Percentiles rank a stretch among this genome's conserved stretches.
These are phyloP conservation scores for Sarcophaga carnaria DNA, from an alignment of 2,888 invertebrate genomes.

Conservation along the genomic window DNA sequence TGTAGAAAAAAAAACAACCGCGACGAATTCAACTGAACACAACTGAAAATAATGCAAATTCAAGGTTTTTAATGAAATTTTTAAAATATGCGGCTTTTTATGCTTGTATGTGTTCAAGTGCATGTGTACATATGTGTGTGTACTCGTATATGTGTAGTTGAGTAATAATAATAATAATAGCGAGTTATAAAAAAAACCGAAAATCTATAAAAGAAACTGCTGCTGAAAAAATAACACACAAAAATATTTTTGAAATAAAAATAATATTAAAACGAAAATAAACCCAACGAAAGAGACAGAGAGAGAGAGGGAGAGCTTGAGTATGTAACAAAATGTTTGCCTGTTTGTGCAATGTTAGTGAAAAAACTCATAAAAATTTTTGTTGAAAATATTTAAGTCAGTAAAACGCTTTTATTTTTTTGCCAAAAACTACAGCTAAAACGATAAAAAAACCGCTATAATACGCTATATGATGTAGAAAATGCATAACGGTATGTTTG, in stretches of 20 bases:
- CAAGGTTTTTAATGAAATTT: conserved; percentile 61
- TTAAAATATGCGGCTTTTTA: conserved; percentile 56
- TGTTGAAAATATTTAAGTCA: conserved; percentile 25
- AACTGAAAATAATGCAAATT: conserved; percentile 61
- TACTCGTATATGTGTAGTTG: too few relatives aligned
- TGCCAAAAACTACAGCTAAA: too few relatives aligned
- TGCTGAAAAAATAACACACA: conserved; percentile 2
- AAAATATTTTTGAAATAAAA: conserved; percentile 37
- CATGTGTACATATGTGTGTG: too few relatives aligned
- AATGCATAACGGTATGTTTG: too few relatives aligned
- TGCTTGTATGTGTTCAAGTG: background rate
- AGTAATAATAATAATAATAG: background rate
- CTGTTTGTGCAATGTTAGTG: conserved; percentile 40
- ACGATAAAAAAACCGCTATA: too few relatives aligned
- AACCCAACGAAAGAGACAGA: background rate
- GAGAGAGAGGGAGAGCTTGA: background rate
- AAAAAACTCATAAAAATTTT: conserved; percentile 57
- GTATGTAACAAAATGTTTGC: conserved; percentile 15
- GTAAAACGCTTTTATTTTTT: conserved; percentile 12
- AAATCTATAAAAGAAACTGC: conserved; percentile 6
- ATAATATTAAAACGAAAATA: background rate
- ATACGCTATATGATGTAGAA: too few relatives aligned
- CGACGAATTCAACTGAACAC: conserved; percentile 44
- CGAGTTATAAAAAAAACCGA: conserved; percentile 31
- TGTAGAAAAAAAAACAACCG: conserved; percentile 10